phyloP scores from a whole-genome alignment of 1,140 invertebrate species.

The Portunus trituberculatus region DNA sequence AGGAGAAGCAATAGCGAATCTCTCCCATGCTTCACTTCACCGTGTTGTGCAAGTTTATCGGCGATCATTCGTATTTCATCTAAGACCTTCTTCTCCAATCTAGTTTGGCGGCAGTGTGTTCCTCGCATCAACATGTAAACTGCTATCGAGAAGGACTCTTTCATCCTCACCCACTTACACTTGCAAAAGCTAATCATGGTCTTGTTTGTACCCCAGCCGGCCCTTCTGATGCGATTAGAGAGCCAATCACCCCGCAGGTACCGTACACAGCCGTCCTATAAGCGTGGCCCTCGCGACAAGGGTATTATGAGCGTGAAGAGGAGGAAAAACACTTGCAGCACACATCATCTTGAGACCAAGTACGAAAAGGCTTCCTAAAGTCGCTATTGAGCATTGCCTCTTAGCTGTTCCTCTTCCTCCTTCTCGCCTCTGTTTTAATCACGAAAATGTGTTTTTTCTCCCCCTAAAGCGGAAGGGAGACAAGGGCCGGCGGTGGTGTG shows the following conservation, averaged over 20 bases:
- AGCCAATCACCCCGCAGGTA: not conserved
- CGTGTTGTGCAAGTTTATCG: not conserved
- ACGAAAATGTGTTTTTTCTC: not conserved
- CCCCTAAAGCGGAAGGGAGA: not conserved
- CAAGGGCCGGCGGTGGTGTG: not conserved
- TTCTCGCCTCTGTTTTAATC: not conserved
- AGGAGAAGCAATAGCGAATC: not conserved
- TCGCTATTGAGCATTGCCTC: not conserved
- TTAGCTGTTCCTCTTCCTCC: too few species aligned
- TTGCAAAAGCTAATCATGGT: not conserved
- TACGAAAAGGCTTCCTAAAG: not conserved
- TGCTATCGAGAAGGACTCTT: not conserved
- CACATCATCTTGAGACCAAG: not conserved
- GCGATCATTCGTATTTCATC: not conserved
- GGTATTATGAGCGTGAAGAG: not conserved
- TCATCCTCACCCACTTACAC: not conserved
- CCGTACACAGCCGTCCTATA: not conserved
- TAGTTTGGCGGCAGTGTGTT: not conserved
- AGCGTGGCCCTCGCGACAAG: not conserved
- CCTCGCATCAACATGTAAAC: too few species aligned
- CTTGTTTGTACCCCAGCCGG: not conserved
- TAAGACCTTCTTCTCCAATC: not conserved
- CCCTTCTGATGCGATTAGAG: not conserved
- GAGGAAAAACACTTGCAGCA: not conserved
- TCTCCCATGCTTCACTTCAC: not conserved